A percentile compares a stretch with the other conserved stretches of the same genome.
These are phyloP conservation scores for Caenorhabditis sp. DNA, from an alignment of 2,888 invertebrate species.

Conservation along the genomic window DNA sequence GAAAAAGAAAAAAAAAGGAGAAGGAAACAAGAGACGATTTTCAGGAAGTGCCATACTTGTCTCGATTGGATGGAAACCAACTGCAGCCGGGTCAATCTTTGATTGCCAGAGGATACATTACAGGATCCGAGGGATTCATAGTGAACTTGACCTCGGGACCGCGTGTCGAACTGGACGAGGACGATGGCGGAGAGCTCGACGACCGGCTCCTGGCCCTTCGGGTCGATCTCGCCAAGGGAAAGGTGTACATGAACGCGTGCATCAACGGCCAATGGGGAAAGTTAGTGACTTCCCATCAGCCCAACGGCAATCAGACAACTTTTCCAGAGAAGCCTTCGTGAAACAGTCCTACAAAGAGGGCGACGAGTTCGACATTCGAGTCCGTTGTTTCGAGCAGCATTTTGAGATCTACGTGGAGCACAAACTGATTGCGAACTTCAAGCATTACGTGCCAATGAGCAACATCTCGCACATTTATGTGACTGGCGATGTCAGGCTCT, in stretches of 20 bases:
- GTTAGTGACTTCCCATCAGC: slow-evolving; percentile 37
- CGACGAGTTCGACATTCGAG: slow-evolving; percentile 77
- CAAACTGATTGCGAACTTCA: slow-evolving; percentile 76
- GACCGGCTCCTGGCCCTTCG: slow-evolving; percentile 74
- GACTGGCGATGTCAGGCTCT: slow-evolving; percentile 70
- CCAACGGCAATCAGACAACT: too few species aligned
- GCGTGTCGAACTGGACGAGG: slow-evolving; percentile 75
- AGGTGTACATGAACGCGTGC: slow-evolving; percentile 76
- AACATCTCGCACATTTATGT: slow-evolving; percentile 74
- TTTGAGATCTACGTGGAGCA: slow-evolving; percentile 78
- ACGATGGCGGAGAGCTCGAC: slow-evolving; percentile 67
- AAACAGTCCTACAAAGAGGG: slow-evolving; percentile 69
- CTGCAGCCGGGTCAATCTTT: slow-evolving; percentile 78
- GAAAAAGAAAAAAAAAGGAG: neutral
- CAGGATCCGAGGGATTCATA: slow-evolving; percentile 73
- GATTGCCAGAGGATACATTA: slow-evolving; percentile 76
- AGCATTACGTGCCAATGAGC: slow-evolving; percentile 75
- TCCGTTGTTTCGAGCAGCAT: slow-evolving; percentile 75
- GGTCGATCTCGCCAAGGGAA: slow-evolving; percentile 68
- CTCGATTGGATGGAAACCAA: slow-evolving; percentile 77
- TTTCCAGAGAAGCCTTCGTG: slow-evolving; percentile 69
- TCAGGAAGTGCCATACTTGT: slow-evolving; percentile 78
- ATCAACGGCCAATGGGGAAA: slow-evolving; percentile 78
- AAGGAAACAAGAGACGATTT: slow-evolving; percentile 24
- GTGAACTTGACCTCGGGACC: slow-evolving; percentile 76